phyloP scores from a whole-genome alignment of 2,888 invertebrate species.

The Athripsodes cinereus region DNA sequence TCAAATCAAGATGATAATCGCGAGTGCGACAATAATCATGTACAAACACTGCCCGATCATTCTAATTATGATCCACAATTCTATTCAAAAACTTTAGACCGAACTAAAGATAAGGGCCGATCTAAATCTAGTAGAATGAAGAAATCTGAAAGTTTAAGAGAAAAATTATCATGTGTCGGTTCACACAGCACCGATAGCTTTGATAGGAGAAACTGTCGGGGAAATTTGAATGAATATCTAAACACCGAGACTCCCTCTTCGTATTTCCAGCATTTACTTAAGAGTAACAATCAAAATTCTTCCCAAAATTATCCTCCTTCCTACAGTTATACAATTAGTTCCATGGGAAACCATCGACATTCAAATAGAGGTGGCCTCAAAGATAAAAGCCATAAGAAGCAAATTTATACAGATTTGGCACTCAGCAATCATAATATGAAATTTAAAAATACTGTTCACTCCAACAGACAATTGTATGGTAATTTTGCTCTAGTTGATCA shows the following conservation, averaged over 20 bases:
- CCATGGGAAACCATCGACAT: conserved; percentile 13
- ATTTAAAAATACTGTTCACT: conserved; percentile 53
- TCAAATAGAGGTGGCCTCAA: conserved; percentile 7
- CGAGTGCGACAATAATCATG: conserved; percentile 39
- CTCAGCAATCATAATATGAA: conserved; percentile 52
- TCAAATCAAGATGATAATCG: conserved; percentile 53
- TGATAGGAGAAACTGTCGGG: conserved; percentile 38
- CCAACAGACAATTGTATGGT: conserved; percentile 51
- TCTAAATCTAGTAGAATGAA: conserved; percentile 46
- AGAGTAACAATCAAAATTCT: conserved; percentile 10
- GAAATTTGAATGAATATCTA: conserved; percentile 29
- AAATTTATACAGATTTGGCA: conserved; percentile 51
- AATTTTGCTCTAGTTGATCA: conserved; percentile 43
- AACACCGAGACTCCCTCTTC: conserved; percentile 16
- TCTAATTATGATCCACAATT: conserved; percentile 42
- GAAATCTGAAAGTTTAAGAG: conserved; percentile 48
- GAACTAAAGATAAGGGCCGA: conserved; percentile 42
- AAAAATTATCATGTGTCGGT: conserved; percentile 48
- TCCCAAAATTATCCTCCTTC: conserved; percentile 21
- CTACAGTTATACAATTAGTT: conserved; percentile 24
- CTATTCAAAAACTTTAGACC: conserved; percentile 47
- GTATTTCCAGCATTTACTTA: conserved; percentile 23
- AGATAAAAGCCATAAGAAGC: conserved; percentile 41
- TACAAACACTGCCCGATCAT: conserved; percentile 44
- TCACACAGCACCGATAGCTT: conserved; percentile 41